A percentile compares a stretch with the other conserved stretches of the same genome.
phyloP scores from a whole-genome alignment of 2,888 invertebrate genomes.

The Seladonia tumulorum region DNA sequence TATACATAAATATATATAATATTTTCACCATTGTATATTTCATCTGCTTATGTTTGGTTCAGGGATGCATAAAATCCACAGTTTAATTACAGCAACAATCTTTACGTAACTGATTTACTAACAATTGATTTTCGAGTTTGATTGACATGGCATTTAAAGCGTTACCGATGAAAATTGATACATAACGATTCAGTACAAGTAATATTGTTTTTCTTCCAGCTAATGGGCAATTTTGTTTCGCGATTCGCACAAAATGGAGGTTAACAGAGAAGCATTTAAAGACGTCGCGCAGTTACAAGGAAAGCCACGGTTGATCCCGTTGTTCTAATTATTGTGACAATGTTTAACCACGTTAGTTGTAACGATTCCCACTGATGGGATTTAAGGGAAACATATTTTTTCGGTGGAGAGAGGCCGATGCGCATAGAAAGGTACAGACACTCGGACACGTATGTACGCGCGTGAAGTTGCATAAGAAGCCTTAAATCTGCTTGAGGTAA shows the following conservation, averaged over 20 bases:
- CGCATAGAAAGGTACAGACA: constrained; percentile 36
- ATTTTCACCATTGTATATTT: not conserved
- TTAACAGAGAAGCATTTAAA: not conserved
- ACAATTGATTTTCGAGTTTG: not conserved
- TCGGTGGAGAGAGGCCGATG: constrained; percentile 3
- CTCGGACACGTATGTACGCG: constrained; percentile 67
- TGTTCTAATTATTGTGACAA: not conserved
- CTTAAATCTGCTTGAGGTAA: constrained; percentile 82
- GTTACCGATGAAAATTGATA: not conserved
- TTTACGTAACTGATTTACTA: not conserved
- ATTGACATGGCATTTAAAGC: not conserved
- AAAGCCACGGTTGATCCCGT: not conserved
- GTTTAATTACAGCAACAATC: not conserved
- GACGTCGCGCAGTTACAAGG: not conserved
- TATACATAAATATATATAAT: not conserved
- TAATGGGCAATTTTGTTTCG: not conserved
- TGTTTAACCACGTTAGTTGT: not conserved
- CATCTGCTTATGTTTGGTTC: not conserved
- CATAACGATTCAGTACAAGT: not conserved
- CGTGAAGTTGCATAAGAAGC: constrained; percentile 83
- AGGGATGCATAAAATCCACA: not conserved
- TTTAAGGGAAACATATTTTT: constrained; percentile 34
- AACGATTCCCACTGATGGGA: not conserved
- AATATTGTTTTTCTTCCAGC: not conserved
- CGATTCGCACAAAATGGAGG: not conserved